Base-by-base conservation (phyloP, 2,113 vertebrate species). In the Protobothrops mucrosquamatus region DNA sequence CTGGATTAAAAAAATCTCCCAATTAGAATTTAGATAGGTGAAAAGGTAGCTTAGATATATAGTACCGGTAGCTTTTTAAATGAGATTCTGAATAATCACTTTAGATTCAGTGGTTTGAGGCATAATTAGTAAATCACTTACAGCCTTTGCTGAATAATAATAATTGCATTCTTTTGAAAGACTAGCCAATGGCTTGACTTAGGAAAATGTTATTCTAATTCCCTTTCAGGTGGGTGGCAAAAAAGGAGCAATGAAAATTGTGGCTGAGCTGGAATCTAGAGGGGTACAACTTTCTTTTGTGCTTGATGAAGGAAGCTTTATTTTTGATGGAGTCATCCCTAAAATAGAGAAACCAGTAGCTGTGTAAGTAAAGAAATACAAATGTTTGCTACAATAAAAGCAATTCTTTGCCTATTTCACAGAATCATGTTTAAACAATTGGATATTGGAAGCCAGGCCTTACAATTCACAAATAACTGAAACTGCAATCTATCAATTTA, bases 241-340 rank as follows among this genome's bases (percentile, higher is more conserved):
- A 24, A 93, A 97, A 0, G 99, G 99, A 48, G 99, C 98, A 3
- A 61, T 93, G 96, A 98, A 97, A 95, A 99, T 99, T 2, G 98
- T 98, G 64, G 97, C 95, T 55, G 22, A 98, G 46, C 94, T 99
- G 88, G 98, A 99, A 94, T 95, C 97, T 7, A 97, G 98, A 55
- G 97, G 97, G 0, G 95, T 98, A 61, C 97, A 97, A 51, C 97
- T 99, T 48, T 97, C 96, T 54, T 99, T 99, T 94, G 86, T 99
- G 56, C 96, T 99, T 87, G 99, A 99, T 0, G 99, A 99, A 95
- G 98, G 99, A 0, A 96, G 98, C 2, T 97, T 97, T 0, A 93
- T 99, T 43, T 0, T 97, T 0, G 98, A 99, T 3, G 98, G 97
- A 23, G 87, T 99, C 92, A 74, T 99, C 64, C 90, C 94, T 0